phyloP scores from a whole-genome alignment of 2,113 vertebrate species.

The Alligator mississippiensis region DNA sequence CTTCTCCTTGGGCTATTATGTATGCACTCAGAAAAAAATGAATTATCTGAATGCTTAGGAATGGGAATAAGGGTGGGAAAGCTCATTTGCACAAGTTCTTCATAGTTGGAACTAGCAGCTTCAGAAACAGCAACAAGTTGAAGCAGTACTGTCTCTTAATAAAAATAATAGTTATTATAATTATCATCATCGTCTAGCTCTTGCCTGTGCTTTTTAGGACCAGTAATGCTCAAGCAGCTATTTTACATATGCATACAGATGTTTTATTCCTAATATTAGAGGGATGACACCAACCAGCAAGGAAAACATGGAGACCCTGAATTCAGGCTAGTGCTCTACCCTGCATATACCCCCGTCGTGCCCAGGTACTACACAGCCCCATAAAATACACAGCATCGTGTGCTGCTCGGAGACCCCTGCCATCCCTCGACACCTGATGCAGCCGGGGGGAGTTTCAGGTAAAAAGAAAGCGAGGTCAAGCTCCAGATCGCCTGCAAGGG shows the following conservation, averaged over 20 bases:
- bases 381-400: background rate
- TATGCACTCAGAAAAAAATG: slow-evolving; percentile 33
- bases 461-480: background rate
- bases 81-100: slow-evolving; percentile 22
- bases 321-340: fast-evolving
- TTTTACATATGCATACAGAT: background rate
- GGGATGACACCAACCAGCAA: background rate
- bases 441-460: background rate
- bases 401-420: background rate
- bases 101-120: background rate
- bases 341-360: background rate
- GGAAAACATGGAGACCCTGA: background rate
- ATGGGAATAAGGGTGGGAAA: slow-evolving; percentile 2
- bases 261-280: background rate
- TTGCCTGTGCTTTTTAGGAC: background rate
- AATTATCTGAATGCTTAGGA: slow-evolving; percentile 67
- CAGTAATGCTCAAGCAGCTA: background rate
- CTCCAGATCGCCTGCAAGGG: background rate
- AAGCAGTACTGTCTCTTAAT: slow-evolving; percentile 23
- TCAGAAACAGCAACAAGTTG: slow-evolving; percentile 36
- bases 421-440: background rate
- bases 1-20: slow-evolving; percentile 58
- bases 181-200: background rate
- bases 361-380: background rate
- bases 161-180: background rate